phyloP scores from a whole-genome alignment of 2,888 invertebrate genomes.

The Rhagonycha fulva region DNA sequence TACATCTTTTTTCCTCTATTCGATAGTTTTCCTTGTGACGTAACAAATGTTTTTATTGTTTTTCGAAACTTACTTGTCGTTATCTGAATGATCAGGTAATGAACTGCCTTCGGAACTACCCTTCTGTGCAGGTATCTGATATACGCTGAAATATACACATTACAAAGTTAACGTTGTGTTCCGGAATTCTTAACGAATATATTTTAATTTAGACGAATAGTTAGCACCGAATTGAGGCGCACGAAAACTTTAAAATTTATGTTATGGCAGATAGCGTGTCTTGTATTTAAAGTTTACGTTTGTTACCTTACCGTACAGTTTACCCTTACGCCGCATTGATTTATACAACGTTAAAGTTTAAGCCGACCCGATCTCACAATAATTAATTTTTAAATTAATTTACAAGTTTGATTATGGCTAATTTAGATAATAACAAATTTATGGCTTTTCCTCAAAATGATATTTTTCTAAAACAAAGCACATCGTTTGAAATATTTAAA shows the following conservation, averaged over 20 bases:
- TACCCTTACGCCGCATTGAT: background rate
- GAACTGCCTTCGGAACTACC: slow-evolving; percentile 25
- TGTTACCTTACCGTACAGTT: background rate
- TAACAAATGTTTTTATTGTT: slow-evolving; percentile 5
- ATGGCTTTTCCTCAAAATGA: background rate
- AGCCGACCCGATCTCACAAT: background rate
- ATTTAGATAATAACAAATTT: background rate
- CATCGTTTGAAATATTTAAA: background rate
- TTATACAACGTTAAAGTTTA: background rate
- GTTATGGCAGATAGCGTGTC: slow-evolving; percentile 5
- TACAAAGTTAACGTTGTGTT: slow-evolving; percentile 9
- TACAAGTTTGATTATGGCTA: background rate
- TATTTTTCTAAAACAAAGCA: too few species aligned
- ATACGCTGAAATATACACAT: slow-evolving; percentile 21
- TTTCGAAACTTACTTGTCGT: slow-evolving; percentile 12
- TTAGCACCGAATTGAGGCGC: background rate
- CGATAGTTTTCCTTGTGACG: slow-evolving; percentile 9
- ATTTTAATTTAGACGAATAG: slow-evolving; percentile 21
- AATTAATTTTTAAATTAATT: background rate
- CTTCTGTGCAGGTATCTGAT: slow-evolving; percentile 23
- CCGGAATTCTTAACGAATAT: slow-evolving; percentile 23
- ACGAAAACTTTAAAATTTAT: slow-evolving; percentile 12
- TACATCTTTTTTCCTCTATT: background rate
- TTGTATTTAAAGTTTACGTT: slow-evolving; percentile 4
- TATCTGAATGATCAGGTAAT: slow-evolving; percentile 15